These are phyloP conservation scores for Kryptolebias marmoratus DNA, from an alignment of 2,113 vertebrate species.

Conservation along the genomic window DNA sequence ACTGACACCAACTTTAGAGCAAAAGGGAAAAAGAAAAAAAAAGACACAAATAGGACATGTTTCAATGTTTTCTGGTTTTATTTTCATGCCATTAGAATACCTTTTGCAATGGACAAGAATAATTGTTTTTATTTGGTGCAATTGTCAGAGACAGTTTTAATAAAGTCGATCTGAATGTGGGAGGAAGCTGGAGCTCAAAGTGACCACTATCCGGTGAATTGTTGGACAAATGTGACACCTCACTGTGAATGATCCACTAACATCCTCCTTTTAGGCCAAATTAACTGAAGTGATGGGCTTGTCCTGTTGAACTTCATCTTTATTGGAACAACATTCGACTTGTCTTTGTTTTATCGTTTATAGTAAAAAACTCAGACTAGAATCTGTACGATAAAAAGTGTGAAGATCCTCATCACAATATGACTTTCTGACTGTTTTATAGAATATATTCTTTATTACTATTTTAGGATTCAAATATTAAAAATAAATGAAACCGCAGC, in stretches of 20 bases:
- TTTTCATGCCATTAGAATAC: background rate
- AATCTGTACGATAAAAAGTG: background rate
- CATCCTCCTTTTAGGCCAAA: conserved; percentile 53
- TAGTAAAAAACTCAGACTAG: background rate
- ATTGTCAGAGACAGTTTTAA: conserved; percentile 8
- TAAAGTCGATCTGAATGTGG: conserved; percentile 28
- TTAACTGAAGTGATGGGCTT: conserved; percentile 36
- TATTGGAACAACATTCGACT: background rate
- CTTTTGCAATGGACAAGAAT: background rate
- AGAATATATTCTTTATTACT: background rate
- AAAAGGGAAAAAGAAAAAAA: conserved; percentile 3
- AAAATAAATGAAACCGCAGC: background rate
- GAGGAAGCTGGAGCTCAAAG: conserved; percentile 24
- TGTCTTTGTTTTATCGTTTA: background rate
- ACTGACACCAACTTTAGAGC: conserved; percentile 29
- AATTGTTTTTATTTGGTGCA: background rate
- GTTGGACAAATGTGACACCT: conserved; percentile 48
- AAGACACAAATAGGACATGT: conserved; percentile 4
- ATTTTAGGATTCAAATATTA: background rate
- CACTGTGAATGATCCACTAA: conserved; percentile 55
- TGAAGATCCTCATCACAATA: background rate
- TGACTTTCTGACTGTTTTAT: background rate
- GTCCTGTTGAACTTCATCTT: background rate
- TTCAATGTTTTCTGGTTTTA: background rate
- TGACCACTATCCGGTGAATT: conserved; percentile 15